Evolutionary conservation across 2,113 vertebrate genomes (phyloP), one percentile per base, ranked within the genome.

Genomic region (Anarrhichthys ocellatus): DNA sequence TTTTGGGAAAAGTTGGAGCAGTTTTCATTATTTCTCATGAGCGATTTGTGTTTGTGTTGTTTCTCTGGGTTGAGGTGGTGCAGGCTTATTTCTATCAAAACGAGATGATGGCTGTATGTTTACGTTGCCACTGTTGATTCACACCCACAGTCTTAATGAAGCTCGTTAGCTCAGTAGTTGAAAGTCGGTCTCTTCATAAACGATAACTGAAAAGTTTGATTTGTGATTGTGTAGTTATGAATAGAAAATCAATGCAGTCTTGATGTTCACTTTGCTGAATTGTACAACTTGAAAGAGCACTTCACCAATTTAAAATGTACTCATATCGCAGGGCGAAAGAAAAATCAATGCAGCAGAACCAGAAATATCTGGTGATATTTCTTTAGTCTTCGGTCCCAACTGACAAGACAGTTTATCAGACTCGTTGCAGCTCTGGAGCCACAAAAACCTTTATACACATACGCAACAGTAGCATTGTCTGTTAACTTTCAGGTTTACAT

Each of bases 211-310:
- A 0, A 27, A 10, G 22, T 56, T 56, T 56, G 32, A 71, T 56
- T 18, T 14, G 13, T 27, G 14, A 15, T 27, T 32, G 20, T 52
- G n/a, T 36, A 36, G 29, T 70, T 11, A 11, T 67, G 42, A 34
- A 32, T 17, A 32, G 14, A 29, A 15, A 27, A 48, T 29, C 6
- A n/a, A 44, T 20, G 63, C 54, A 62, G 54, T 70, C 38, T 27
- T 68, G 13, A 64, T 54, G 14, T 64, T 70, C 36, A 70, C 27
- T 79, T 24, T 18, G 34, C 42, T 24, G 20, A 63, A 42, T 69
- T 34, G 20, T 15, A n/a, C 1, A 44, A 61, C 24, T 44, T 44
- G 15, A 58, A 58, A 27, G 34, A 40, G n/a, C 7, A 18, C 40
- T 29, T 6, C 8, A 24, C 22, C 1, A 9, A 67, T 68, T 29